phyloP scores from a whole-genome alignment of 2,888 invertebrate genomes.

The Panzeria rudis region DNA sequence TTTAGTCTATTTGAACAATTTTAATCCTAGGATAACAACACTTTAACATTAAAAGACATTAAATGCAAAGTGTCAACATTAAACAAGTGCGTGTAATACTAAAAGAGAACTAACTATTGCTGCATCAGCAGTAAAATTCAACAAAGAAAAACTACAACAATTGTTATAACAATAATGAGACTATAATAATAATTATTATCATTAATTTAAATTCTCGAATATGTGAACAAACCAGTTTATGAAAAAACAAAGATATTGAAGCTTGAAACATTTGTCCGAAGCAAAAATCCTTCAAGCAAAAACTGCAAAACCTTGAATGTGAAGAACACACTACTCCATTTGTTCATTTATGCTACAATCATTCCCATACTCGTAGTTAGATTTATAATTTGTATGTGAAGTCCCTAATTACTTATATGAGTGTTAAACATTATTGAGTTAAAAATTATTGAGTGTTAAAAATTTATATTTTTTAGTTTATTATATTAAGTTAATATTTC shows the following conservation, averaged over 20 bases:
- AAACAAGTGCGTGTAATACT: conserved; percentile 58
- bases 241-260: neutral
- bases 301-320: neutral
- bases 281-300: neutral
- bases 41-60: conserved; percentile 72
- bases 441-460: no score
- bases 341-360: neutral
- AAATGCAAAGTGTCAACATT: conserved; percentile 70
- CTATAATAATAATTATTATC: conserved; percentile 27
- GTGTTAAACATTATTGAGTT: no score
- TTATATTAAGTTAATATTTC: no score
- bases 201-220: conserved; percentile 35
- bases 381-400: no score
- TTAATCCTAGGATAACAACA: conserved; percentile 74
- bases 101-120: conserved; percentile 33
- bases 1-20: conserved; percentile 54
- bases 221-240: neutral
- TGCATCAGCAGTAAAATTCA: conserved; percentile 48
- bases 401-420: no score
- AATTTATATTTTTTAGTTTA: no score
- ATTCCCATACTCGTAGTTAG: no score
- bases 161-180: neutral
- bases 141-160: conserved; percentile 32
- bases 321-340: neutral
- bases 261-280: neutral